phyloP scores from a whole-genome alignment of 1,140 invertebrate species.

The Probaryconus sp. region DNA sequence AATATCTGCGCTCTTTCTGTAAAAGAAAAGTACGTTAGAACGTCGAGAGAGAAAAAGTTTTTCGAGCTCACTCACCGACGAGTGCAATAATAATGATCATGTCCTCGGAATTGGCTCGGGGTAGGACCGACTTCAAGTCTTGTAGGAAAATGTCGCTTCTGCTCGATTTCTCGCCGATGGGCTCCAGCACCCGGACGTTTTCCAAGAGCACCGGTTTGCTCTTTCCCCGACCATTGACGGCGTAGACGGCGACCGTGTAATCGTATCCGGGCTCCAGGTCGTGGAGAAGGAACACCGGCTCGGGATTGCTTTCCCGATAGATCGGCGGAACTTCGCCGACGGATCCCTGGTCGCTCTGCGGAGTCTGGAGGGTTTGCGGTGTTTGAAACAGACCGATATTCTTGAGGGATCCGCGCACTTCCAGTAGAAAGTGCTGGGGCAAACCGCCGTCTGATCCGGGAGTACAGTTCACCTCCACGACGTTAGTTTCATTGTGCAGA shows the following conservation, averaged over 20 bases:
- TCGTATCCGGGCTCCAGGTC: constrained; percentile 82
- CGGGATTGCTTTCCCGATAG: constrained; percentile 80
- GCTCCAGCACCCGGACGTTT: constrained; percentile 78
- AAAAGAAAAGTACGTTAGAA: neutral
- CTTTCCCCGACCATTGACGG: constrained; percentile 84
- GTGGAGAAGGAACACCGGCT: constrained; percentile 82
- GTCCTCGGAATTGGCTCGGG: constrained; percentile 62
- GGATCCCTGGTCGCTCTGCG: constrained; percentile 80
- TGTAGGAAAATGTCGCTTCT: constrained; percentile 67
- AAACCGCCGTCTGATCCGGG: constrained; percentile 89
- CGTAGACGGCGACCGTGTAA: constrained; percentile 84
- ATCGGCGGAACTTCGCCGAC: constrained; percentile 78
- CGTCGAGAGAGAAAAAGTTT: constrained; percentile 1
- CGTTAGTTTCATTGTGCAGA: constrained; percentile 82
- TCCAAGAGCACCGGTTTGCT: constrained; percentile 82
- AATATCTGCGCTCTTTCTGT: constrained; percentile 18
- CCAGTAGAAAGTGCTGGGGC: constrained; percentile 88
- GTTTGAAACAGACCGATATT: constrained; percentile 70
- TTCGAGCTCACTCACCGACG: constrained; percentile 64
- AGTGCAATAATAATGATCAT: constrained; percentile 68
- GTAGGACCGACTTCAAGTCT: constrained; percentile 69
- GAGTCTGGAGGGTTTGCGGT: constrained; percentile 77
- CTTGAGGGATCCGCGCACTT: constrained; percentile 84
- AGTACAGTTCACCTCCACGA: constrained; percentile 85
- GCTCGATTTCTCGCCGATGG: constrained; percentile 68